A percentile compares a stretch with the other conserved stretches of the same genome.
Conservation (phyloP, 2,888 invertebrate genomes). For the Mythimna pallens region DNA sequence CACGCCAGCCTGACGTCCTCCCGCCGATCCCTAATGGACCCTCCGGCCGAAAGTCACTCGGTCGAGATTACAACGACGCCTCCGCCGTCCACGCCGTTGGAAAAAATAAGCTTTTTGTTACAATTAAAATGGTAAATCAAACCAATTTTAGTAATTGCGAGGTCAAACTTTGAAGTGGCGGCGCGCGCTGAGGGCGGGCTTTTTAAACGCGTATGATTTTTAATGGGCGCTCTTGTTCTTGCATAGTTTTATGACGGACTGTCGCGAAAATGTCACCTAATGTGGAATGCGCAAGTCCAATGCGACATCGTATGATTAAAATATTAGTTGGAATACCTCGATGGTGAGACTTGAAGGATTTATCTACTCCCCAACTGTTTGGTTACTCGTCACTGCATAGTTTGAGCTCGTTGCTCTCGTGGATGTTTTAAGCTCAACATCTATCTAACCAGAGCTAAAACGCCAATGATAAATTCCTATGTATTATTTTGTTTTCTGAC, state of each 20-base stretch:
- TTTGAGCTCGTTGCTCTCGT: slow-evolving; percentile 4
- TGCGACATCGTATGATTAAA: slow-evolving; percentile 65
- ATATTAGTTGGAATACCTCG: slow-evolving; percentile 64
- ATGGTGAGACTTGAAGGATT: slow-evolving; percentile 33
- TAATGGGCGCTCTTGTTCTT: slow-evolving; percentile 75
- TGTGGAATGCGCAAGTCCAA: slow-evolving; percentile 44
- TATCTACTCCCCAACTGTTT: slow-evolving; percentile 34
- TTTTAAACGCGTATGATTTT: slow-evolving; percentile 84
- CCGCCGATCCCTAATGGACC: slow-evolving; percentile 86
- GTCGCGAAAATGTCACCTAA: slow-evolving; percentile 39
- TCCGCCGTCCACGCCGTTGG: slow-evolving; percentile 79
- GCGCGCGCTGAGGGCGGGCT: slow-evolving; percentile 78
- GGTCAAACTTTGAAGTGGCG: slow-evolving; percentile 88
- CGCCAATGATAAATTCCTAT: neutral
- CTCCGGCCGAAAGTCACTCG: slow-evolving; percentile 88
- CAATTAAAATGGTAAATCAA: slow-evolving; percentile 91
- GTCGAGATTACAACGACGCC: slow-evolving; percentile 88
- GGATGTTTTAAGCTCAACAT: slow-evolving; percentile 14
- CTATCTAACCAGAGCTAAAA: neutral
- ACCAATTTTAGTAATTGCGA: slow-evolving; percentile 91
- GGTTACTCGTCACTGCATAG: slow-evolving; percentile 24
- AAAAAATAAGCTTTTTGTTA: slow-evolving; percentile 91
- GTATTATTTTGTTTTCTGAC: neutral
- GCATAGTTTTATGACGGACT: slow-evolving; percentile 66
- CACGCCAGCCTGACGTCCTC: slow-evolving; percentile 73